These are phyloP conservation scores for Halichoeres trimaculatus DNA, from an alignment of 2,113 vertebrate genomes.

Conservation along the genomic window DNA sequence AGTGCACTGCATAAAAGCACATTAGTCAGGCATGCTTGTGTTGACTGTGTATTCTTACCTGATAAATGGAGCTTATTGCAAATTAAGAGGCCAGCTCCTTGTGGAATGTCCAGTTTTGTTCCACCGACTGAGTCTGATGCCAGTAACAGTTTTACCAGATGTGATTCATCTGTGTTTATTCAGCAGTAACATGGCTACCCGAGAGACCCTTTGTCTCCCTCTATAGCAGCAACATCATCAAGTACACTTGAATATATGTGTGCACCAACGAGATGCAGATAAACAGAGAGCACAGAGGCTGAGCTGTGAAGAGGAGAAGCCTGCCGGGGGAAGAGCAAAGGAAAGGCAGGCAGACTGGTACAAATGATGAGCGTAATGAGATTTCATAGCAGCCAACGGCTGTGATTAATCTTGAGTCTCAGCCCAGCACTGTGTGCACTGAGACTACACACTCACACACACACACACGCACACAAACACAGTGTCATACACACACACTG, in stretches of 20 bases:
- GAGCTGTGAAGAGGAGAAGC: constrained; percentile 46
- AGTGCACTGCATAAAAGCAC: background rate
- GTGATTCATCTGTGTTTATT: constrained; percentile 55
- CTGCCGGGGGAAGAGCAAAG: constrained; percentile 38
- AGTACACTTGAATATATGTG: constrained; percentile 40
- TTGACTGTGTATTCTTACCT: constrained; percentile 29
- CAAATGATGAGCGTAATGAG: constrained; percentile 86
- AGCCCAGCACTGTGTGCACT: constrained; percentile 38
- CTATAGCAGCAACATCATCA: constrained; percentile 18
- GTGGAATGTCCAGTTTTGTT: constrained; percentile 17
- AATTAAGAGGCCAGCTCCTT: constrained; percentile 32
- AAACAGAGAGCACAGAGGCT: constrained; percentile 44
- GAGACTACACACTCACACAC: constrained; percentile 38
- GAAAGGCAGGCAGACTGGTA: constrained; percentile 72
- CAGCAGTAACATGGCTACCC: constrained; percentile 40
- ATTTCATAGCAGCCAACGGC: constrained; percentile 84
- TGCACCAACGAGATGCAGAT: constrained; percentile 52
- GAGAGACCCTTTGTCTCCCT: constrained; percentile 25
- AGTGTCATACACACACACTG: constrained; percentile 49
- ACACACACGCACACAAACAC: constrained; percentile 48
- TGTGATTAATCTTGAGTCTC: constrained; percentile 81
- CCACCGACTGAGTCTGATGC: background rate
- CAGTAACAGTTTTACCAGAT: constrained; percentile 29
- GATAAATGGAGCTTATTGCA: constrained; percentile 37
- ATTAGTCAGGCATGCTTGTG: background rate